Conservation (phyloP, 2,113 vertebrate genomes). For the Crocuta crocuta region DNA sequence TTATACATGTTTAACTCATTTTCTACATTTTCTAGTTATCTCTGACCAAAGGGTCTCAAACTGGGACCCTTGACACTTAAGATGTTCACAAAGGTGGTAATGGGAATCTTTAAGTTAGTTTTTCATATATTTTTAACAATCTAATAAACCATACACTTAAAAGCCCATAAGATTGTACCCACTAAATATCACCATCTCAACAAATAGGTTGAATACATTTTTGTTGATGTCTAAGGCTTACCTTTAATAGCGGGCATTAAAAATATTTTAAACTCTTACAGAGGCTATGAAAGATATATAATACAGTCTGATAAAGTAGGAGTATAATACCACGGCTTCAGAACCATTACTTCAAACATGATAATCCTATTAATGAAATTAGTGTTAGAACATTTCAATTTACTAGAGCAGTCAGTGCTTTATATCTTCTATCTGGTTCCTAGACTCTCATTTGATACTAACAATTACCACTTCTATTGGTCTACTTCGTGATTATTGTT, state of each 20-base stretch:
- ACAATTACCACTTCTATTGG: neutral
- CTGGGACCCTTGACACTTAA: neutral
- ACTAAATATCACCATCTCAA: neutral
- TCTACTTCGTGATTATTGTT: neutral
- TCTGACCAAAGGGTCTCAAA: neutral
- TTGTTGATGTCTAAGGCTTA: neutral
- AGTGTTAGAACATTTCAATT: neutral
- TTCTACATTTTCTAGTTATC: neutral
- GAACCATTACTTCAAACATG: neutral
- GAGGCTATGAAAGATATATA: neutral
- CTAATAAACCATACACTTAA: neutral
- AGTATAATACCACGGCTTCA: neutral
- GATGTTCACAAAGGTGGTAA: neutral
- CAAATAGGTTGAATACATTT: neutral
- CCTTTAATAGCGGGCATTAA: neutral
- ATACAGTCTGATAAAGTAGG: neutral
- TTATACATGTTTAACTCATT: neutral
- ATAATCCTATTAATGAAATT: neutral
- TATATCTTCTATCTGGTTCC: neutral
- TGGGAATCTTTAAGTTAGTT: neutral
- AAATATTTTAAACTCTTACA: conserved; percentile 17
- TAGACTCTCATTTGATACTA: neutral
- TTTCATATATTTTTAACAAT: conserved; percentile 7
- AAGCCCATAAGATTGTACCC: neutral
- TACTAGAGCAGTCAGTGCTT: neutral